Evolutionary conservation across 2,888 invertebrate species (phyloP).

Genomic region (Lochmaea capreae): DNA sequence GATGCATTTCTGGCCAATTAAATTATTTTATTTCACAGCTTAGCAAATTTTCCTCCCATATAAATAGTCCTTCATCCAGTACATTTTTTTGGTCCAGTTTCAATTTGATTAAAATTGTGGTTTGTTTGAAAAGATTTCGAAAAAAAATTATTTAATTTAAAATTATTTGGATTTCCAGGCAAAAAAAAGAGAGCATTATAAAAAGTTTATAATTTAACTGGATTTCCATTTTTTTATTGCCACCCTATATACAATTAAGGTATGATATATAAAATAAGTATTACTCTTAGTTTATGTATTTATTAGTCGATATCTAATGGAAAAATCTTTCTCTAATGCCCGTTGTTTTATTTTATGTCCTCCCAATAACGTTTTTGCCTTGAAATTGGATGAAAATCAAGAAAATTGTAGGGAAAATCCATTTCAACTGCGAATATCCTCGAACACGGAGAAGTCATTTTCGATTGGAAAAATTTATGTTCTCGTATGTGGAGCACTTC

Average conservation of each 20-base stretch:
- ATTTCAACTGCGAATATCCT: no score
- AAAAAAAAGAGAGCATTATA: slow-evolving; percentile 52
- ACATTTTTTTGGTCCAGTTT: no score
- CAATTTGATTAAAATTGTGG: not conserved
- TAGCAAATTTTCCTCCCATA: no score
- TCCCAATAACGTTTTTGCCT: no score
- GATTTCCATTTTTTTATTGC: slow-evolving; percentile 39
- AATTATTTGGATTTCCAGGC: slow-evolving; percentile 21
- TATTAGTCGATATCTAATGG: slow-evolving; percentile 50
- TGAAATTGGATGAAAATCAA: no score
- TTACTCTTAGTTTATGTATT: slow-evolving; percentile 56
- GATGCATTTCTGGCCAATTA: no score
- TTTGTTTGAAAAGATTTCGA: slow-evolving; percentile 12
- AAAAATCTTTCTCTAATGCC: slow-evolving; percentile 37
- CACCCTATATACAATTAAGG: slow-evolving; percentile 41
- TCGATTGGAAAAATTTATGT: no score
- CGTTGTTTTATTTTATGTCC: slow-evolving; percentile 3
- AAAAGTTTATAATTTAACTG: slow-evolving; percentile 48
- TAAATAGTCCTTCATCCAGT: no score
- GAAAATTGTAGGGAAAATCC: no score
- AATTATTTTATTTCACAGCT: no score
- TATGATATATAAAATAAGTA: slow-evolving; percentile 51
- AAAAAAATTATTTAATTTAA: slow-evolving; percentile 1
- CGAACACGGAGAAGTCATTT: no score
- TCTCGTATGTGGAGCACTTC: no score